Base-by-base conservation (phyloP, 2,113 vertebrate species). In the Gyps fulvus region DNA sequence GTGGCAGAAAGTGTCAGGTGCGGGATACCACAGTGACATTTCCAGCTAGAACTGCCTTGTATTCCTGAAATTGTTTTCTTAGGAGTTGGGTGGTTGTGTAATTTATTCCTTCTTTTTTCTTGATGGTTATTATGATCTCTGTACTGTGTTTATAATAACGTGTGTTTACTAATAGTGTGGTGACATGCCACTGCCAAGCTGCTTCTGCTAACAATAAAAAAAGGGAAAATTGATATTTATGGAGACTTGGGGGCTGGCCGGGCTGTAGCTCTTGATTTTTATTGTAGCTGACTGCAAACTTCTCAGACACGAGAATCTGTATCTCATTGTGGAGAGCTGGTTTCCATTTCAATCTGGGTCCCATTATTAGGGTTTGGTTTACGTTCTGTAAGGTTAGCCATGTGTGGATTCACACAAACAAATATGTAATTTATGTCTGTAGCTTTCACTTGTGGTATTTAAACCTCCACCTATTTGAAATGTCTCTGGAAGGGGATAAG, bases 81-180 rank as follows among this genome's bases (percentile, higher is more conserved):
- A 23, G 32, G 63, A 82, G 70, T 27, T 1, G 1, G 34, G 71
- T 52, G 45, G 50, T 79, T 92, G 63, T 71, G 86, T 67, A 90
- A 87, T 65, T 94, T 47, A n/a, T 95, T 79, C 80, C 50, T 76
- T 26, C 50, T 87, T 83, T 92, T 66, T 87, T 45, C 66, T 85
- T 93, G 71, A 55, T 3, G 14, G 71, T 96, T 79, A 43, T 88
- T 67, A 40, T 32, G 87, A 43, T 96, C 74, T 94, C 87, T 73
- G 87, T 77, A 95, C 73, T 66, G 65, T 96, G 83, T 94, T 96
- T 89, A 84, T 89, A 92, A 63, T 97, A 89, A 94, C 8, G 31
- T 93, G 91, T 97, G 93, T 97, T 97, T 96, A 96, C 97, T 96
- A 97, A 96, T 87, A 96, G 89, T 62, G 65, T 84, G 96, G 93